Base-by-base conservation (phyloP, 2,113 vertebrate genomes). In the Corapipo altera region DNA sequence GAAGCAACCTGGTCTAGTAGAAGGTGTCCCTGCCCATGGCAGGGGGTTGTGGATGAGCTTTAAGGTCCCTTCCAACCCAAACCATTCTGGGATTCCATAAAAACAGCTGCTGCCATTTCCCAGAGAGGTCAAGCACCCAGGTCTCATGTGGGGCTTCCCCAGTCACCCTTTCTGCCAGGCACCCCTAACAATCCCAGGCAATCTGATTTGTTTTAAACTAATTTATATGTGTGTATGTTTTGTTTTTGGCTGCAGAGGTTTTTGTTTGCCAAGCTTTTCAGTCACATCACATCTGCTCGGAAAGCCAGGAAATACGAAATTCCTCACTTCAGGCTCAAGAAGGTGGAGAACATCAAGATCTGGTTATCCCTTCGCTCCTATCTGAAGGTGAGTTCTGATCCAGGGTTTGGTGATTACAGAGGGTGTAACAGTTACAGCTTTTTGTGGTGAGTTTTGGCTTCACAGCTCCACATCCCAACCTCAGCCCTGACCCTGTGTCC, bases 261-360 rank as follows among this genome's bases (percentile, higher is more conserved):
- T 96, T 97, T 99, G 96, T 99, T 99, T 96, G 99, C 99, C 76
- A 99, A 99, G 96, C 98, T 99, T 86, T 99, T 99, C 82, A 99
- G 99, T 96, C 99, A 99, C 97, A 98, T 99, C 54, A 99, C 99
- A 6, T 99, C 99, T 62, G 99, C 99, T 90, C 98, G 99, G 81
- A 99, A 99, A 97, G 99, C 99, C 97, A 99, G 98, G 96, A 99
- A 99, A 95, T 99, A 99, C 0, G 99, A 99, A 98, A 99, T 99
- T 91, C 99, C 99, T 96, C 99, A 99, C 94, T 99, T 99, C 86
- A 97, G 99, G 74, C 98, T 99, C 96, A 99, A 99, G 97, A 99
- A 99, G 89, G 99, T 99, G 78, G 99, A 99, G 97, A 99, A 99
- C 97, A 99, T 99, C 94, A 99, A 99, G 98, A 99, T 99, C 97